These are phyloP conservation scores for Lacerta bilineata DNA, from an alignment of 2,797 vertebrate genomes.

Conservation along the genomic window DNA sequence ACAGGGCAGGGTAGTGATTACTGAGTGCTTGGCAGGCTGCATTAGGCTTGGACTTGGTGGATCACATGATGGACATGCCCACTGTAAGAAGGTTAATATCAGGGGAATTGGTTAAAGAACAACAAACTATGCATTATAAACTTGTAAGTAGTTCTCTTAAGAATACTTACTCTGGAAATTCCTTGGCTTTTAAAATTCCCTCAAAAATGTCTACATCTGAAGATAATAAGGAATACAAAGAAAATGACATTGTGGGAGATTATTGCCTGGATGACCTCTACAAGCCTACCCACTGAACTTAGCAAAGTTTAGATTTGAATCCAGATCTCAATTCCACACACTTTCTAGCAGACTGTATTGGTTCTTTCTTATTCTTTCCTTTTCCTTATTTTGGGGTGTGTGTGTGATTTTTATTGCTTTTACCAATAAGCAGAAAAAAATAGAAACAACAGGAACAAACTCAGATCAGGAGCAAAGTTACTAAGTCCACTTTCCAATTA, in stretches of 20 bases:
- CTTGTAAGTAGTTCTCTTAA: not conserved
- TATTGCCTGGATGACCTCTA: not conserved
- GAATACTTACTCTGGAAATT: not conserved
- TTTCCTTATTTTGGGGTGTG: too few relatives aligned
- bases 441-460: too few relatives aligned
- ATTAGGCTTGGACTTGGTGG: not conserved
- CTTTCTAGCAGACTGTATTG: not conserved
- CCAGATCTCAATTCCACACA: not conserved
- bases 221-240: too few relatives aligned
- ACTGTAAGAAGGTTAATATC: not conserved
- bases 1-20: not conserved
- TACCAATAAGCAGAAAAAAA: too few relatives aligned
- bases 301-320: constrained; percentile 7
- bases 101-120: not conserved
- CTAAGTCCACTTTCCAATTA: too few relatives aligned
- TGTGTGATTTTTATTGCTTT: too few relatives aligned
- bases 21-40: not conserved
- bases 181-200: not conserved
- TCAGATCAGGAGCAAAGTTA: too few relatives aligned
- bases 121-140: too few relatives aligned
- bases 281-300: not conserved
- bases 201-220: not conserved
- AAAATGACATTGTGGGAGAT: not conserved
- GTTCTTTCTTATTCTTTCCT: not conserved
- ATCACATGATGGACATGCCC: not conserved